phyloP scores from a whole-genome alignment of 1,140 invertebrate genomes.

The Armadillidium nasatum region DNA sequence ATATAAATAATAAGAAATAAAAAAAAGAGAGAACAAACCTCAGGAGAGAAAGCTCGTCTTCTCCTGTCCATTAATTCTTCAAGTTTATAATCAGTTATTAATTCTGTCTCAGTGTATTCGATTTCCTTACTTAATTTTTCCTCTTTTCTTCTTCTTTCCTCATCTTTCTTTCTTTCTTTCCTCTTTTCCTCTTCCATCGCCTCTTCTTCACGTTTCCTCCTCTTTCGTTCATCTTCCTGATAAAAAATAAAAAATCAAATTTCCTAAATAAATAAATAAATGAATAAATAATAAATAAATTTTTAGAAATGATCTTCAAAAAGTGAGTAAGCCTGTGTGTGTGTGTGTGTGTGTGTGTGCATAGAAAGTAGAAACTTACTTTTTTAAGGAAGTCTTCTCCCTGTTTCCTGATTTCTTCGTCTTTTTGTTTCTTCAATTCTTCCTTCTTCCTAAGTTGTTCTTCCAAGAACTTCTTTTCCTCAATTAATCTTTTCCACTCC shows the following conservation, averaged over 20 bases:
- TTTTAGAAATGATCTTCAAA: slow-evolving; percentile 6
- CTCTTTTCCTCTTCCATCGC: not conserved
- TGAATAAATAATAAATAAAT: too few relatives aligned
- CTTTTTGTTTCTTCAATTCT: slow-evolving; percentile 28
- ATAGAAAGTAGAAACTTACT: slow-evolving; percentile 14
- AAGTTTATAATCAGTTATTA: slow-evolving; percentile 25
- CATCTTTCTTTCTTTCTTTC: slow-evolving; percentile 30
- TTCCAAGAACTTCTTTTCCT: slow-evolving; percentile 21
- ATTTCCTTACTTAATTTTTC: slow-evolving; percentile 36
- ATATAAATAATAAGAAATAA: too few relatives aligned
- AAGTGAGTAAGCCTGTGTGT: not conserved
- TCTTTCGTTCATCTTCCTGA: slow-evolving; percentile 39
- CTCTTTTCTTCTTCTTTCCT: slow-evolving; percentile 29
- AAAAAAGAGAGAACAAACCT: slow-evolving; percentile 27
- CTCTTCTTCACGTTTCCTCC: slow-evolving; percentile 26
- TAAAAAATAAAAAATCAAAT: not conserved
- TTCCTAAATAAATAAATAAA: too few relatives aligned
- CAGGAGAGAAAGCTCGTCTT: slow-evolving; percentile 8
- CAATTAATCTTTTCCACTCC: slow-evolving; percentile 27
- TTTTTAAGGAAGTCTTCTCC: slow-evolving; percentile 38
- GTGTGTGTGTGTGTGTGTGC: too few relatives aligned
- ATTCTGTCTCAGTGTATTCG: slow-evolving; percentile 34
- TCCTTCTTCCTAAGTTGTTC: slow-evolving; percentile 24
- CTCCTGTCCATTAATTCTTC: slow-evolving; percentile 21
- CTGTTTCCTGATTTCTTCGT: slow-evolving; percentile 28